Conservation (phyloP, 2,797 vertebrate genomes). For the Myotis findleyi region DNA sequence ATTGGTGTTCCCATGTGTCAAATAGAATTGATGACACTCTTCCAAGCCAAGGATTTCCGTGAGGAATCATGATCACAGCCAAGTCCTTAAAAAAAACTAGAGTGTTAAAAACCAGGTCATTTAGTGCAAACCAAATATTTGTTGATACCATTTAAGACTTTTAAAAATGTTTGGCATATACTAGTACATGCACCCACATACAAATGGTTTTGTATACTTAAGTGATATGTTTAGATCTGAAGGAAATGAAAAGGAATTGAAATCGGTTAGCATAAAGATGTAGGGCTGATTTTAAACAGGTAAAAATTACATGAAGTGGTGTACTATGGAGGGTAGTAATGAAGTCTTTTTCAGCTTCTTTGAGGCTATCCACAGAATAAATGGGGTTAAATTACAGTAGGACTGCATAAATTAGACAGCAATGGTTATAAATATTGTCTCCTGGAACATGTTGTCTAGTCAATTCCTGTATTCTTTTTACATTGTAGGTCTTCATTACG, state of each 20-base stretch:
- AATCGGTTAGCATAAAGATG: constrained; percentile 42
- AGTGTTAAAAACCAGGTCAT: not conserved
- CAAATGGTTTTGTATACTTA: not conserved
- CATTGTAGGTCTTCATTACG: not conserved
- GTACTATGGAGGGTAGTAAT: not conserved
- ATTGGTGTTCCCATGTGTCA: constrained; percentile 57
- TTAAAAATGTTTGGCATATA: not conserved
- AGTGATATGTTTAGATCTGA: constrained; percentile 32
- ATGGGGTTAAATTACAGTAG: not conserved
- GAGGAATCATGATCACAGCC: not conserved
- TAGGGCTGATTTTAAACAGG: constrained; percentile 3
- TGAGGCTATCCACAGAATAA: not conserved
- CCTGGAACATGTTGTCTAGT: not conserved
- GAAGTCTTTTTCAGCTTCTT: not conserved
- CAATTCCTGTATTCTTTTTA: not conserved
- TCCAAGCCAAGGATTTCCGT: not conserved
- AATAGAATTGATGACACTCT: not conserved
- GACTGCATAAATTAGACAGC: not conserved
- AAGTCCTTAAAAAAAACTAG: not conserved
- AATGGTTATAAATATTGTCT: too few relatives aligned
- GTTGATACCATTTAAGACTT: not conserved
- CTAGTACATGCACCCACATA: not conserved
- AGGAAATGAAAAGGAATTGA: constrained; percentile 57
- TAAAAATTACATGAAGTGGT: constrained; percentile 1
- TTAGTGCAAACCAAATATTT: not conserved